phyloP scores from a whole-genome alignment of 1,140 invertebrate species.

The Tenebrio molitor region DNA sequence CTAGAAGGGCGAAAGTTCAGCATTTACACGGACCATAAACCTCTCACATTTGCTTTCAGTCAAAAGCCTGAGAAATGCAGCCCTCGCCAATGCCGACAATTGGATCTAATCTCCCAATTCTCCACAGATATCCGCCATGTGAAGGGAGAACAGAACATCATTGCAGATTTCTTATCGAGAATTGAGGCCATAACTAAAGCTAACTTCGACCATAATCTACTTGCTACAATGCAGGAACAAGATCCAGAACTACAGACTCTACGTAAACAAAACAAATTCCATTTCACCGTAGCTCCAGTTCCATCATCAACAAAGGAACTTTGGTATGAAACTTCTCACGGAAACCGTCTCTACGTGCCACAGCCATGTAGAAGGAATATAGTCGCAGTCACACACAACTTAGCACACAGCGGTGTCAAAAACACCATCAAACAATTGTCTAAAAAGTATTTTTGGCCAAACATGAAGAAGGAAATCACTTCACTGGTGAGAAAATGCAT shows the following conservation, averaged over 20 bases:
- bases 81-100: constrained; percentile 60
- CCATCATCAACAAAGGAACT: background rate
- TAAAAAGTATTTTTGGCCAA: constrained; percentile 18
- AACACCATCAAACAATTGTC: constrained; percentile 25
- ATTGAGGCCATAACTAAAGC: constrained; percentile 17
- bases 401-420: constrained; percentile 48
- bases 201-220: too few species aligned
- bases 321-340: background rate
- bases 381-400: constrained; percentile 54
- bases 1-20: constrained; percentile 60
- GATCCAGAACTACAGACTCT: constrained; percentile 46
- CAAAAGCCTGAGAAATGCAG: constrained; percentile 59
- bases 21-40: constrained; percentile 67
- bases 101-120: constrained; percentile 65
- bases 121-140: constrained; percentile 63
- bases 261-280: background rate
- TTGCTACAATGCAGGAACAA: background rate
- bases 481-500: constrained; percentile 30
- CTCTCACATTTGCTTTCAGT: constrained; percentile 63
- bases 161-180: constrained; percentile 60
- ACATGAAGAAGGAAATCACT: background rate
- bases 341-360: background rate
- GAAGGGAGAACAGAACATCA: constrained; percentile 60
- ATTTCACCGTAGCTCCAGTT: background rate
- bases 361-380: background rate